Evolutionary conservation across 37 sponge, comb jelly and placozoan genomes (phyloP).

Genomic region (Beroe ovata): DNA sequence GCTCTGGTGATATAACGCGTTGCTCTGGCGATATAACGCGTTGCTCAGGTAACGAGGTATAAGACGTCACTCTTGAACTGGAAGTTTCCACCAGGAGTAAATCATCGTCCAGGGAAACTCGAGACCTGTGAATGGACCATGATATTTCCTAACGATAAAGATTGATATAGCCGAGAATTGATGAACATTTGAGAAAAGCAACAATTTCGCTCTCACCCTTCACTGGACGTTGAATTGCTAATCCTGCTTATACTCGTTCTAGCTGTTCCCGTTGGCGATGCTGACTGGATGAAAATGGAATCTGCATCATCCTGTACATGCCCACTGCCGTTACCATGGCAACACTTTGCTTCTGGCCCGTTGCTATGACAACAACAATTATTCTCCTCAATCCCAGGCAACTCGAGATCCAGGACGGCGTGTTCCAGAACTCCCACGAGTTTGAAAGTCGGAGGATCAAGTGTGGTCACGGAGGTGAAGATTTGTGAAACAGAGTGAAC

Average conservation of each 20-base stretch:
- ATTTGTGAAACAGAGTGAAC: constrained; percentile 43
- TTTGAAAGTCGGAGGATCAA: neutral
- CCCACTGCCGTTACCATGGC: neutral
- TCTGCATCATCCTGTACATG: neutral
- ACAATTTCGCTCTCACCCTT: neutral
- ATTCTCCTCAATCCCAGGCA: neutral
- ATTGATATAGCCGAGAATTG: too few relatives aligned
- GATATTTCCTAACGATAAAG: too few relatives aligned
- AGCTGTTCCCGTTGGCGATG: neutral
- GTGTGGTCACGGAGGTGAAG: neutral
- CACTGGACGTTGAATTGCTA: neutral
- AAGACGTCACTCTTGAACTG: neutral
- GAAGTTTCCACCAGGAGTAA: neutral
- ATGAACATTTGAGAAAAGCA: too few relatives aligned
- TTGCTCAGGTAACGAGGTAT: neutral
- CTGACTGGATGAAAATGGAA: neutral
- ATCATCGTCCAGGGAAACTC: neutral
- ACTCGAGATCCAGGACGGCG: neutral
- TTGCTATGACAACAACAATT: neutral
- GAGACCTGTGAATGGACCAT: neutral
- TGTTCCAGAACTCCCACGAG: neutral
- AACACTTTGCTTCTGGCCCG: neutral
- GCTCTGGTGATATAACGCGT: neutral
- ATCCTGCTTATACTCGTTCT: neutral
- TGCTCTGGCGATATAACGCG: neutral